These are phyloP conservation scores for Rhipidura dahli DNA, from an alignment of 2,113 vertebrate genomes.

Conservation along the genomic window DNA sequence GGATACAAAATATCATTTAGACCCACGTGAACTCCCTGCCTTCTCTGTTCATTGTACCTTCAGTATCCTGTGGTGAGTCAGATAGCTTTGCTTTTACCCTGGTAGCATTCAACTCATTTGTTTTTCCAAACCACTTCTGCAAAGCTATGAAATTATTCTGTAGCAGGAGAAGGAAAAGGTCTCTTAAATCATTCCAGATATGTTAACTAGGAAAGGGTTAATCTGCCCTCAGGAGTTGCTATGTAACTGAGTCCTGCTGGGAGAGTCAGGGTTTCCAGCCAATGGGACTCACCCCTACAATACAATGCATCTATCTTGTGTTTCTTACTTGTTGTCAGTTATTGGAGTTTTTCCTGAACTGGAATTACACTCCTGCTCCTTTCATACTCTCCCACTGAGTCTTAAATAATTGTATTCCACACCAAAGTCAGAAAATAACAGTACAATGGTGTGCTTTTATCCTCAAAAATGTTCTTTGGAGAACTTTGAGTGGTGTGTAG, in stretches of 20 bases:
- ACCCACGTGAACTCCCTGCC: background rate
- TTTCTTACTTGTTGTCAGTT: constrained; percentile 29
- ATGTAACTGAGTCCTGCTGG: constrained; percentile 45
- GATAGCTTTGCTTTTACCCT: background rate
- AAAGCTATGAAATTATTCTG: background rate
- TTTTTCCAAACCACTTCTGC: background rate
- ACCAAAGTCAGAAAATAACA: constrained; percentile 6
- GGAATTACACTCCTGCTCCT: constrained; percentile 42
- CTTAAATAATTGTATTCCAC: constrained; percentile 48
- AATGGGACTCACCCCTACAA: constrained; percentile 5
- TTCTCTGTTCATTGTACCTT: background rate
- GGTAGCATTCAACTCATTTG: background rate
- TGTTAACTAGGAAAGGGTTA: constrained; percentile 30
- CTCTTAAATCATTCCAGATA: background rate
- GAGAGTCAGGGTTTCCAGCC: constrained; percentile 29
- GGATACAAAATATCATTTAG: background rate
- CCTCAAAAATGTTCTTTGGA: background rate
- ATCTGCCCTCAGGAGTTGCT: constrained; percentile 41
- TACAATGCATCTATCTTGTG: constrained; percentile 48
- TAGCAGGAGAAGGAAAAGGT: background rate
- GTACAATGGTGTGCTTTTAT: background rate
- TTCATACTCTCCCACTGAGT: constrained; percentile 5
- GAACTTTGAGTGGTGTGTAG: background rate
- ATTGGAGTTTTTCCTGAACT: constrained; percentile 50
- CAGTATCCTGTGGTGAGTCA: background rate